Evolutionary conservation across 2,113 vertebrate species (phyloP).

Genomic region (Oplegnathus fasciatus): DNA sequence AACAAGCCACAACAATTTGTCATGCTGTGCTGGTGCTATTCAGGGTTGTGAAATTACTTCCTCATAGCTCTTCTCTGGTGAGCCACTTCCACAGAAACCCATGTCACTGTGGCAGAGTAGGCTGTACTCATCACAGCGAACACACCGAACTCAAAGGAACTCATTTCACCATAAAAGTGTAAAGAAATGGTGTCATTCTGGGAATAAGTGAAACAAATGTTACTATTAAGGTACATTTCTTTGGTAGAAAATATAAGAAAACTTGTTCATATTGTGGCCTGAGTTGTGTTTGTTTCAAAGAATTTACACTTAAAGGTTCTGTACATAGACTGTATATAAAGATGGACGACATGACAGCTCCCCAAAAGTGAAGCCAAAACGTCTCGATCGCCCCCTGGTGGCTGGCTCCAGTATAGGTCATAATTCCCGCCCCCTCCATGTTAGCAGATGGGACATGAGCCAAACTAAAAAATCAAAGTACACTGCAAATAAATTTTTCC

Average conservation of each 20-base stretch:
- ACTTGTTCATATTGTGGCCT: neutral
- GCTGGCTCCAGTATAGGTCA: too few relatives aligned
- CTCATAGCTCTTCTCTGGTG: conserved; percentile 49
- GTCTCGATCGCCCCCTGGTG: too few relatives aligned
- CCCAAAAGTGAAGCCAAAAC: too few relatives aligned
- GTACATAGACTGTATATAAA: too few relatives aligned
- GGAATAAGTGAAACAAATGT: neutral
- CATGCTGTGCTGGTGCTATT: neutral
- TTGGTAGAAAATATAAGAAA: conserved; percentile 1
- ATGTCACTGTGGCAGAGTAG: neutral
- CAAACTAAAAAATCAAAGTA: too few relatives aligned
- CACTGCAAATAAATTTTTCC: too few relatives aligned
- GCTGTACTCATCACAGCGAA: neutral
- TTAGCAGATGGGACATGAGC: too few relatives aligned
- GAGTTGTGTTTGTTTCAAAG: conserved; percentile 1
- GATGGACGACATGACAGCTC: too few relatives aligned
- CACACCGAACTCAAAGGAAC: neutral
- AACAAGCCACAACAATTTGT: neutral
- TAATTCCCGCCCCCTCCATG: too few relatives aligned
- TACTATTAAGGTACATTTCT: neutral
- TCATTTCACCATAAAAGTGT: too few relatives aligned
- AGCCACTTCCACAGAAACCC: conserved; percentile 32
- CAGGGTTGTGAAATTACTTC: conserved; percentile 55
- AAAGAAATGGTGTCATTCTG: neutral
- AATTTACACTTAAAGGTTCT: too few relatives aligned